Conservation (phyloP, 1,140 invertebrate species). For the Cyrtorhinus lividipennis region DNA sequence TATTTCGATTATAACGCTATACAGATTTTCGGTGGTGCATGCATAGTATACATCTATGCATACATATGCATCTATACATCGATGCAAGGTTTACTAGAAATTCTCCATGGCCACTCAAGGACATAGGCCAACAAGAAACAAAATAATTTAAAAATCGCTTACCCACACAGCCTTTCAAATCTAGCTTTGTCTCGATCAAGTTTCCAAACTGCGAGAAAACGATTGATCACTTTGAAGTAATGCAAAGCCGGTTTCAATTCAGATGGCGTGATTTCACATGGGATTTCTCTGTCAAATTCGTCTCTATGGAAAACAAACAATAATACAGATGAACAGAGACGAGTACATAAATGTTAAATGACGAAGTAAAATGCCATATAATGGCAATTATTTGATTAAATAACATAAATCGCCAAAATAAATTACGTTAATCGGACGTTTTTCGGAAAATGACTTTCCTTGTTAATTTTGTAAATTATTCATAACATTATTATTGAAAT, state of each 20-base stretch:
- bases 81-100: no score
- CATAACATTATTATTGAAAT: no score
- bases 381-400: no score
- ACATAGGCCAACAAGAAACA: no score
- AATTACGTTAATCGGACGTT: background rate
- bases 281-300: slow-evolving; percentile 47
- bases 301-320: slow-evolving; percentile 37
- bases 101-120: no score
- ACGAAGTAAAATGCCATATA: background rate
- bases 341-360: background rate
- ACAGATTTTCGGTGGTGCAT: no score
- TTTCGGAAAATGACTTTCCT: background rate
- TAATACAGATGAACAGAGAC: background rate
- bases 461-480: no score
- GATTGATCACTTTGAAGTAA: slow-evolving; percentile 51
- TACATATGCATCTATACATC: no score
- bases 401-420: no score
- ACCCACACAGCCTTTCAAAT: slow-evolving; percentile 59
- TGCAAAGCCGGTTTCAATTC: slow-evolving; percentile 48
- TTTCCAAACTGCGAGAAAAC: slow-evolving; percentile 55
- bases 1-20: no score
- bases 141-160: no score
- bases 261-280: slow-evolving; percentile 34
- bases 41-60: no score
- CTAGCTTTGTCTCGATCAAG: slow-evolving; percentile 50